phyloP scores from a whole-genome alignment of 2,113 vertebrate genomes.

The Lophius piscatorius region DNA sequence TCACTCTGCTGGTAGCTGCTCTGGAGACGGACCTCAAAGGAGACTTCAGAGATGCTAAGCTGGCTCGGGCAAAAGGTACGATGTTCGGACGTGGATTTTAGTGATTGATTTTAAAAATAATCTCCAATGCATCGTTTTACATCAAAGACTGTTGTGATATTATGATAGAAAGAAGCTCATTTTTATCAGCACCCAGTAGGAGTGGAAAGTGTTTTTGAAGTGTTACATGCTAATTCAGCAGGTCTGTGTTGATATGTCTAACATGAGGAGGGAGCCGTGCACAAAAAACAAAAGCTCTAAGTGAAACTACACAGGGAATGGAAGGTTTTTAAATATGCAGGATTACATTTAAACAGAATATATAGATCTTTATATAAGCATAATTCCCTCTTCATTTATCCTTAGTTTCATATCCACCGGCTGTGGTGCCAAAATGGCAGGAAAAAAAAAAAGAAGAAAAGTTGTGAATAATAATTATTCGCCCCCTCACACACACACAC shows the following conservation, averaged over 20 bases:
- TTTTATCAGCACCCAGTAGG: neutral
- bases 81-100: neutral
- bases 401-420: conserved; percentile 32
- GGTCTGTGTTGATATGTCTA: conserved; percentile 18
- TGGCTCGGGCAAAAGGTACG: neutral
- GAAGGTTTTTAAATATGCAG: conserved; percentile 61
- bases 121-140: neutral
- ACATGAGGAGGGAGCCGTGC: conserved; percentile 41
- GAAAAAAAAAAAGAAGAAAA: conserved; percentile 29
- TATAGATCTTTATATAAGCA: conserved; percentile 41
- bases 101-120: neutral
- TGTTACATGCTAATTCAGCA: neutral
- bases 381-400: conserved; percentile 55
- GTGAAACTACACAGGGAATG: conserved; percentile 36
- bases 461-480: conserved; percentile 39
- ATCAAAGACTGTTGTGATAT: neutral
- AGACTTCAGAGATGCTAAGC: conserved; percentile 15
- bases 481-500: conserved; percentile 54
- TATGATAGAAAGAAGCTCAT: conserved; percentile 31
- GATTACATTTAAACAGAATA: conserved; percentile 61
- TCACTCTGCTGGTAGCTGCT: conserved; percentile 33
- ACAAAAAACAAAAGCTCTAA: conserved; percentile 44
- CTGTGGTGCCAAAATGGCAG: conserved; percentile 44
- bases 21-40: conserved; percentile 42
- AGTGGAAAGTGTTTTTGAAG: neutral